phyloP scores from a whole-genome alignment of 2,888 invertebrate genomes.

The Achlya flavicornis region DNA sequence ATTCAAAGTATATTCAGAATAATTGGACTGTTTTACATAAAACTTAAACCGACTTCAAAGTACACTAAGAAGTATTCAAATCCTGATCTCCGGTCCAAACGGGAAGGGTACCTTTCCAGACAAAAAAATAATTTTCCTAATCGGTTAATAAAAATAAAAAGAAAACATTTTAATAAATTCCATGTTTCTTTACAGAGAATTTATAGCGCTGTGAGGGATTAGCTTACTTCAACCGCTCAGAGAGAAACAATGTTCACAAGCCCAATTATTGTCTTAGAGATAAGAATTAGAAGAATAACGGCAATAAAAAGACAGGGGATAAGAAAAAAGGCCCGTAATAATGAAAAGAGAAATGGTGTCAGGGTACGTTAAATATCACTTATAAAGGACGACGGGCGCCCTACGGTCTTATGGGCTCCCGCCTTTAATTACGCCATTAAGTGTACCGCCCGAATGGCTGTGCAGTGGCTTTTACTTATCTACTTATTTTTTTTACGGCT shows the following conservation, averaged over 20 bases:
- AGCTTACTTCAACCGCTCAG: background rate
- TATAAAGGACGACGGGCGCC: constrained; percentile 19
- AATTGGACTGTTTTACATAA: too few species aligned
- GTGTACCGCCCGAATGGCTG: constrained; percentile 29
- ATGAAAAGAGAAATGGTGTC: constrained; percentile 49
- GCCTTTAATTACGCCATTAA: constrained; percentile 53
- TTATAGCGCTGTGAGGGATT: constrained; percentile 5
- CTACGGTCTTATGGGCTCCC: constrained; percentile 20
- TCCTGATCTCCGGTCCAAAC: too few species aligned
- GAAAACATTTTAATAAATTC: too few species aligned
- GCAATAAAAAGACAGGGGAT: constrained; percentile 38
- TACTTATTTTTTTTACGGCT: constrained; percentile 28
- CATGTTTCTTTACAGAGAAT: background rate
- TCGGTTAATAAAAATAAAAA: too few species aligned
- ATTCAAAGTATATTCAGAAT: too few species aligned
- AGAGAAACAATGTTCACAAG: constrained; percentile 20
- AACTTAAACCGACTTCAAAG: too few species aligned
- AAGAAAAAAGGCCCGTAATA: constrained; percentile 30
- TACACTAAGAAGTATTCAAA: too few species aligned
- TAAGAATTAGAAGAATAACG: constrained; percentile 35
- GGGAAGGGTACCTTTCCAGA: too few species aligned
- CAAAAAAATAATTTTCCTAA: too few species aligned
- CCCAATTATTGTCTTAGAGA: constrained; percentile 15
- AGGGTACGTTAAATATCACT: constrained; percentile 51
- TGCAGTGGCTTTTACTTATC: constrained; percentile 34